These are phyloP conservation scores for Automeris io DNA, from an alignment of 2,888 invertebrate genomes.

Conservation along the genomic window DNA sequence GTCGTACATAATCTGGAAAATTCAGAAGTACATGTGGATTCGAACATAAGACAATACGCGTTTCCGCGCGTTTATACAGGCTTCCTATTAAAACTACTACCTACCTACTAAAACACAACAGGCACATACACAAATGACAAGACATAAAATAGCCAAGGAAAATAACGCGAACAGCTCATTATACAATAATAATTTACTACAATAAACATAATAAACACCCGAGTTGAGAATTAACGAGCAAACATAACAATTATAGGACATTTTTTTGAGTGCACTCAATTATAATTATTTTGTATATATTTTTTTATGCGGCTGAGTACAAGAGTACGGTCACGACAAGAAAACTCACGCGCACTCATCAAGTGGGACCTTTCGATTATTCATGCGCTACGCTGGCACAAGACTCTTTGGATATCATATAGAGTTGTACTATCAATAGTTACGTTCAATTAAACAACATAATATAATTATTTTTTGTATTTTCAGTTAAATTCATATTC, in stretches of 20 bases:
- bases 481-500: too few relatives aligned
- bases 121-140: too few relatives aligned
- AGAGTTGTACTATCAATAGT: constrained; percentile 33
- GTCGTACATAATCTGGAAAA: too few relatives aligned
- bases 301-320: not conserved
- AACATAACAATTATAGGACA: constrained; percentile 25
- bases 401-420: constrained; percentile 21
- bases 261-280: constrained; percentile 15
- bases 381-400: constrained; percentile 68
- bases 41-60: too few relatives aligned
- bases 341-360: constrained; percentile 69
- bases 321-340: constrained; percentile 44
- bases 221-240: constrained; percentile 25
- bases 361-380: constrained; percentile 68
- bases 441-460: not conserved
- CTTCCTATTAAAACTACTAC: too few relatives aligned
- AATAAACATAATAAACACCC: constrained; percentile 7
- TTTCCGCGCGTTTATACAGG: too few relatives aligned
- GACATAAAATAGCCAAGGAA: too few relatives aligned
- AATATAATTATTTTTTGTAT: too few relatives aligned
- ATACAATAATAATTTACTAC: too few relatives aligned
- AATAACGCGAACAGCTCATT: too few relatives aligned
- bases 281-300: constrained; percentile 7
- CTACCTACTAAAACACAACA: too few relatives aligned
- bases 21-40: too few relatives aligned